phyloP scores from a whole-genome alignment of 2,113 vertebrate species.

The Chaetorhynchus papuensis region DNA sequence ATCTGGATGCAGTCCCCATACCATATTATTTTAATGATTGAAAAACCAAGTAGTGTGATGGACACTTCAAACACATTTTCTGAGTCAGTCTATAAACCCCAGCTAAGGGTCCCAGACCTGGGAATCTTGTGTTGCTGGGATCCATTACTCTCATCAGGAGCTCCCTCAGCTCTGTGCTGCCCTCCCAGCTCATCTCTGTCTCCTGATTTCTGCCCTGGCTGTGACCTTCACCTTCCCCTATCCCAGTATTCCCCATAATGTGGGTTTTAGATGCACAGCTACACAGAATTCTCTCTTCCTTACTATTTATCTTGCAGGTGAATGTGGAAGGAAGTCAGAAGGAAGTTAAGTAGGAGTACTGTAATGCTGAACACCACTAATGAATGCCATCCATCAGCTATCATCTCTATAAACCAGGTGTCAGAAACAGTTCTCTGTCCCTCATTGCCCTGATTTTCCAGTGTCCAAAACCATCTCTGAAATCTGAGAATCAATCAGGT shows the following conservation, averaged over 20 bases:
- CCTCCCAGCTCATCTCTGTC: neutral
- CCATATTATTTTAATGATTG: neutral
- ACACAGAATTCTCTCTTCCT: neutral
- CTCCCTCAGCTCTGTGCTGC: neutral
- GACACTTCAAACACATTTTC: neutral
- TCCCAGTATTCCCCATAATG: neutral
- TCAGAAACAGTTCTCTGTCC: neutral
- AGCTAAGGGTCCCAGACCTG: neutral
- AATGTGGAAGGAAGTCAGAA: neutral
- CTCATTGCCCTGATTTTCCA: neutral
- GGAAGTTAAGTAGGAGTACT: neutral
- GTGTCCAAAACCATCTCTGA: neutral
- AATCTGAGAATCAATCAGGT: neutral
- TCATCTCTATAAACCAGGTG: neutral
- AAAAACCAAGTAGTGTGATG: neutral
- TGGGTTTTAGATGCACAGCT: neutral
- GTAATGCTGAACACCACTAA: neutral
- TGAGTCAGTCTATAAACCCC: neutral
- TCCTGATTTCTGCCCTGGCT: neutral
- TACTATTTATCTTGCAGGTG: neutral
- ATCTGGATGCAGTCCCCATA: neutral
- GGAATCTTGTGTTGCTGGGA: neutral
- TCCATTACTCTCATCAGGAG: neutral
- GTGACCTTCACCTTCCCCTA: neutral
- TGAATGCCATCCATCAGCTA: neutral